Evolutionary conservation across 2,113 vertebrate species (phyloP).

Genomic region (Xerus inauris): DNA sequence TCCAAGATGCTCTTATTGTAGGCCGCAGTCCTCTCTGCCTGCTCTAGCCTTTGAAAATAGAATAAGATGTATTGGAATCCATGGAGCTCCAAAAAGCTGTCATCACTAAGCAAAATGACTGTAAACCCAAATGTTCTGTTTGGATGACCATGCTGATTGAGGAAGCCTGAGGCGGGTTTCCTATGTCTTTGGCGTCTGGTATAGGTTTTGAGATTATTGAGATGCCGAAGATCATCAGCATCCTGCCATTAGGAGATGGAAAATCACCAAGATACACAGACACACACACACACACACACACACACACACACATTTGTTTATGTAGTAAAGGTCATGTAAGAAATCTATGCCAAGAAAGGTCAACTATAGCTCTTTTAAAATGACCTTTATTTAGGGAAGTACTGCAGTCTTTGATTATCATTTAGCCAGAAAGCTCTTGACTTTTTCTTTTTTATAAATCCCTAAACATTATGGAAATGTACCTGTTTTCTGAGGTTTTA

Average conservation of each 20-base stretch:
- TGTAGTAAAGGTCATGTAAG: not conserved
- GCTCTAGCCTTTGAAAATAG: not conserved
- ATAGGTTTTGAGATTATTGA: not conserved
- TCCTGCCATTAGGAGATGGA: not conserved
- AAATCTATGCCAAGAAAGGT: not conserved
- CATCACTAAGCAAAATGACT: not conserved
- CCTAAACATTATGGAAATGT: slow-evolving; percentile 68
- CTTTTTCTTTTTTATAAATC: slow-evolving; percentile 38
- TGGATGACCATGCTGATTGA: not conserved
- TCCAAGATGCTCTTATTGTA: not conserved
- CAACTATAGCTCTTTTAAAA: not conserved
- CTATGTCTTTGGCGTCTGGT: not conserved
- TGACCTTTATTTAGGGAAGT: not conserved
- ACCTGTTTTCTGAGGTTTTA: slow-evolving; percentile 51
- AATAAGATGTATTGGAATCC: not conserved
- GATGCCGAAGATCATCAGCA: not conserved
- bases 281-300: not conserved
- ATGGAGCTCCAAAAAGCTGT: not conserved
- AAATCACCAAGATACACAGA: not conserved
- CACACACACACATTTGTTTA: not conserved
- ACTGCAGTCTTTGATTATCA: not conserved
- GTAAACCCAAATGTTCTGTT: not conserved
- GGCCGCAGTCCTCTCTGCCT: not conserved
- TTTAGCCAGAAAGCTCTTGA: slow-evolving; percentile 25
- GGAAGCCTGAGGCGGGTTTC: not conserved